These are phyloP conservation scores for Setipinna tenuifilis DNA, from an alignment of 2,797 vertebrate species.

Conservation along the genomic window DNA sequence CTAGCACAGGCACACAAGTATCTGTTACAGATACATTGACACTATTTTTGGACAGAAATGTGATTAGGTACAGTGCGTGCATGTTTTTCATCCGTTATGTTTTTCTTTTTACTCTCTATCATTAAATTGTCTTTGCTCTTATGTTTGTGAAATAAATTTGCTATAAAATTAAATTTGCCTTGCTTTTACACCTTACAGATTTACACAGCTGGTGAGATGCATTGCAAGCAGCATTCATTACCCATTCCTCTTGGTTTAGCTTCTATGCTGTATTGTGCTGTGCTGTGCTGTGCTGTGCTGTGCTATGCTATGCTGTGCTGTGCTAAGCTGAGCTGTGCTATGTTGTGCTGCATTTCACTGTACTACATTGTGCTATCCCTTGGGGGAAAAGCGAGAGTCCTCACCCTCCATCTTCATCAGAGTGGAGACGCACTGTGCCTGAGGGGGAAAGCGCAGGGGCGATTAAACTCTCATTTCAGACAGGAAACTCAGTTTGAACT, in stretches of 20 bases:
- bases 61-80: not conserved
- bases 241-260: not conserved
- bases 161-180: too few species aligned
- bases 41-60: not conserved
- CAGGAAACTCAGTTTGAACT: slow-evolving; percentile 54
- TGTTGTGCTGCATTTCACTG: too few species aligned
- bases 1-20: not conserved
- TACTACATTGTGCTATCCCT: too few species aligned
- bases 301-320: not conserved
- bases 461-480: slow-evolving; percentile 61
- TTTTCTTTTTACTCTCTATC: not conserved
- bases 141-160: too few species aligned
- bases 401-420: not conserved
- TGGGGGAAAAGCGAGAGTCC: not conserved
- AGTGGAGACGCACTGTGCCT: not conserved
- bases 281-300: not conserved
- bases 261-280: not conserved
- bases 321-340: not conserved
- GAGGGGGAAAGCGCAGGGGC: not conserved
- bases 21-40: not conserved
- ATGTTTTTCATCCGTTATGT: not conserved
- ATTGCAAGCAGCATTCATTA: not conserved
- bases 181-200: too few species aligned
- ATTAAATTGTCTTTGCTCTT: too few species aligned
- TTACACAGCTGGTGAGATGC: not conserved